Conservation (phyloP, 2,888 invertebrate genomes). For the Nomada fabriciana region DNA sequence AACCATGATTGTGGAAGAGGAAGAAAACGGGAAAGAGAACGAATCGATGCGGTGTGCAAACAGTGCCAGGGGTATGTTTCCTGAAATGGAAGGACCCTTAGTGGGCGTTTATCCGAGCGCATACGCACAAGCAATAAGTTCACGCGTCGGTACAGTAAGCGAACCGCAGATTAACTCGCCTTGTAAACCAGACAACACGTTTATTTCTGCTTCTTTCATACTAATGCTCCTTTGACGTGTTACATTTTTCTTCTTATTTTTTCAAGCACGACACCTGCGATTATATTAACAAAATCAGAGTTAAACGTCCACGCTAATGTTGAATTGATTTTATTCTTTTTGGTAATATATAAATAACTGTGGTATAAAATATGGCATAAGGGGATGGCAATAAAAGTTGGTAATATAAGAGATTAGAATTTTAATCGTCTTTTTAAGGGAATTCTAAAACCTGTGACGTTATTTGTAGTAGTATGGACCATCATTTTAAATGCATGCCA, state of each 20-base stretch:
- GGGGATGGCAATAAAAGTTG: too few relatives aligned
- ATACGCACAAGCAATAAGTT: slow-evolving; percentile 69
- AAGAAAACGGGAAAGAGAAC: slow-evolving; percentile 71
- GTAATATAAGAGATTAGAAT: too few relatives aligned
- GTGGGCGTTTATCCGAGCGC: slow-evolving; percentile 77
- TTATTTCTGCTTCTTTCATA: slow-evolving; percentile 49
- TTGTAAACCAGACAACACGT: slow-evolving; percentile 56
- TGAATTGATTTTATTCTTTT: too few relatives aligned
- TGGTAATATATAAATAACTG: too few relatives aligned
- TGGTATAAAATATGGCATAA: too few relatives aligned
- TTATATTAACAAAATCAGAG: neutral
- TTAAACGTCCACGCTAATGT: too few relatives aligned
- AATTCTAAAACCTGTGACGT: too few relatives aligned
- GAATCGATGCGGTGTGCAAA: slow-evolving; percentile 77
- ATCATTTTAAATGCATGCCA: too few relatives aligned
- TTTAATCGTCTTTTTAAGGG: too few relatives aligned
- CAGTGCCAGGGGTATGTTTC: slow-evolving; percentile 74
- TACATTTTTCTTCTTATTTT: slow-evolving; percentile 1
- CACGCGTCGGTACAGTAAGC: slow-evolving; percentile 61
- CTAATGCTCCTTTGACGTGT: slow-evolving; percentile 24
- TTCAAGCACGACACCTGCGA: neutral
- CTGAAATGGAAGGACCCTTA: slow-evolving; percentile 79
- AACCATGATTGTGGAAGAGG: slow-evolving; percentile 54
- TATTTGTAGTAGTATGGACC: too few relatives aligned
- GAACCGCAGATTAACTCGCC: slow-evolving; percentile 59